A percentile compares a stretch with the other conserved stretches of the same genome.
Conservation (phyloP, 1,140 invertebrate species). For the Halesus radiatus region DNA sequence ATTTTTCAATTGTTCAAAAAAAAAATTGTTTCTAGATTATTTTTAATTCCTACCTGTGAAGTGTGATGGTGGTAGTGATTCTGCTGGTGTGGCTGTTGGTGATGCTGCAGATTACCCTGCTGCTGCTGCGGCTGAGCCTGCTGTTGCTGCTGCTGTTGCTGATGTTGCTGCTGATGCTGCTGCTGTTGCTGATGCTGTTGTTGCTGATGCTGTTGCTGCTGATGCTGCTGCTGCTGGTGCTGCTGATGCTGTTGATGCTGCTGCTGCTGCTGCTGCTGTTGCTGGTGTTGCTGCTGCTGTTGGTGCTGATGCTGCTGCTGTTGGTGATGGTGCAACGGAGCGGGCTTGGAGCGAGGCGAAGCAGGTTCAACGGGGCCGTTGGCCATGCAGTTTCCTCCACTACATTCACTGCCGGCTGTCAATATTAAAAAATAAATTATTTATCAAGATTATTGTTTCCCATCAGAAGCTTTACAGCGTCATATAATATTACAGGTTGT, state of each 20-base stretch:
- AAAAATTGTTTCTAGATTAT: too few relatives aligned
- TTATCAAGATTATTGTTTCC: too few relatives aligned
- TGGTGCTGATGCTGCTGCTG: constrained; percentile 56
- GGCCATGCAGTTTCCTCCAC: constrained; percentile 39
- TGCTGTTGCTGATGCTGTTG: constrained; percentile 60
- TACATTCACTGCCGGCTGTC: constrained; percentile 46
- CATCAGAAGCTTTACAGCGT: too few relatives aligned
- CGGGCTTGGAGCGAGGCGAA: constrained; percentile 50
- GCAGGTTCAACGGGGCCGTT: constrained; percentile 30
- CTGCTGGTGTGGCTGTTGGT: constrained; percentile 46
- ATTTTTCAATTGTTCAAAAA: too few relatives aligned
- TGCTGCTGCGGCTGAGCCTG: constrained; percentile 22
- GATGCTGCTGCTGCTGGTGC: constrained; percentile 41
- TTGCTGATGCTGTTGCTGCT: constrained; percentile 57
- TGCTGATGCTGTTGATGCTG: constrained; percentile 28
- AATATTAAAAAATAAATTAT: too few relatives aligned
- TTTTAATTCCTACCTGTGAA: constrained; percentile 34
- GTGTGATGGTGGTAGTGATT: constrained; percentile 42
- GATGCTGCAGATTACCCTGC: constrained; percentile 24
- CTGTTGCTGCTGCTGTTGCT: constrained; percentile 30
- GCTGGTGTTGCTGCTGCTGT: constrained; percentile 61
- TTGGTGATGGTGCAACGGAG: constrained; percentile 61
- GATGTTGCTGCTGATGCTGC: constrained; percentile 47
- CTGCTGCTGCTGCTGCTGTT: constrained; percentile 43
- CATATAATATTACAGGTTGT: too few relatives aligned